Evolutionary conservation across 2,888 invertebrate genomes (phyloP), one percentile per base, ranked within the genome.

Genomic region (Myopa tessellatipennis): DNA sequence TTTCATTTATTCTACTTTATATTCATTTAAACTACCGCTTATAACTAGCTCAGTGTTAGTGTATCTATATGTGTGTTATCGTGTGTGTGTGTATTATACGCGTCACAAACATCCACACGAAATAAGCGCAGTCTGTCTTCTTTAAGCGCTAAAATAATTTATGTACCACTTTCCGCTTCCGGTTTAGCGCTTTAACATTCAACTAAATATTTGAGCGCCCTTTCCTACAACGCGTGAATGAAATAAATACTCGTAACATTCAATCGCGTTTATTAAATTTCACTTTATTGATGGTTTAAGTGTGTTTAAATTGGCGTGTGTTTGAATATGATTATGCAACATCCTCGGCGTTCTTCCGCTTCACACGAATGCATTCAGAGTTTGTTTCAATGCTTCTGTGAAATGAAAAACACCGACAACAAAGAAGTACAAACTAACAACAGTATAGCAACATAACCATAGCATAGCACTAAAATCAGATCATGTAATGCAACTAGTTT

Each of bases 61-160:
- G 26, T 26, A 26, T 26, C 26, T n/a, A 2, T 26, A 2, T 26
- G 26, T 60, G 3, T 26, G 26, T 60, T 6, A 6, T 4, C 8
- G 40, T 60, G 60, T 60, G 60, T 60, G 18, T 60, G 26, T 60
- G 60, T 60, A 26, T 26, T 60, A 10, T 26, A 26, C 6, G n/a
- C 3, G 1, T 26, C 26, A 26, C 26, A 26, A 26, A 26, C 26
- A 26, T 26, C n/a, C n/a, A 26, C 26, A 26, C 26, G 26, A 1
- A 26, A 26, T 5, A 16, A 58, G 58, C 55, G 55, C 12, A 40
- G 36, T 67, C 16, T 36, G 38, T 38, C 38, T 65, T 34, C 70
- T 70, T 55, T 34, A 36, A 71, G 71, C 58, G 58, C 12, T 34
- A 38, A 55, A 36, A 58, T 71, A 71, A 71, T 71, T 71, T 71